A percentile compares a stretch with the other conserved stretches of the same genome.
Conservation (phyloP, 1,140 invertebrate genomes). For the Meteorus sp. region DNA sequence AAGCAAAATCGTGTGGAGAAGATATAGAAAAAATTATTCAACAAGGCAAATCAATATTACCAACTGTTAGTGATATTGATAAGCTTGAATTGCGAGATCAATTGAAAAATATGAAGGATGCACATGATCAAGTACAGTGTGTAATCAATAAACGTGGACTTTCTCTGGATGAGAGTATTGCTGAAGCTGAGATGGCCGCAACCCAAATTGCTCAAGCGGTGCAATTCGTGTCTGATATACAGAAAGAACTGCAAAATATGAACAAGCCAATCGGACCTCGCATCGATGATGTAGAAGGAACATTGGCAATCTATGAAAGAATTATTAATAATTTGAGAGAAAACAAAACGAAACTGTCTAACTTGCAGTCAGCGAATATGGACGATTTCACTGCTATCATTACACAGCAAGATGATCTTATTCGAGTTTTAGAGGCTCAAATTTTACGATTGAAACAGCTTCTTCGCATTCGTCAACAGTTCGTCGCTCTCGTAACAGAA, state of each 20-base stretch:
- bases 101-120: constrained; percentile 75
- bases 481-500: constrained; percentile 80
- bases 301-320: constrained; percentile 76
- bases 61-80: constrained; percentile 81
- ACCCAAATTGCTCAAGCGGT: constrained; percentile 76
- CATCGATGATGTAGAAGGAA: constrained; percentile 80
- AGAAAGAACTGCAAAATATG: constrained; percentile 78
- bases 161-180: constrained; percentile 72
- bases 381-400: constrained; percentile 78
- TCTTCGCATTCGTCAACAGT: constrained; percentile 81
- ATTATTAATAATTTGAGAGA: constrained; percentile 78
- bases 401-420: constrained; percentile 81
- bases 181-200: constrained; percentile 77
- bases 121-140: constrained; percentile 71
- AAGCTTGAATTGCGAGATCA: constrained; percentile 79
- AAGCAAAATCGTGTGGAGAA: constrained; percentile 70
- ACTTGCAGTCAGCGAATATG: constrained; percentile 73
- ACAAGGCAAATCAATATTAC: constrained; percentile 77
- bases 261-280: constrained; percentile 83
- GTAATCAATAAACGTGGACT: constrained; percentile 76
- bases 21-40: constrained; percentile 75
- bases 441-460: constrained; percentile 77
- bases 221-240: constrained; percentile 78
- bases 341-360: constrained; percentile 77
- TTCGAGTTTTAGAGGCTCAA: constrained; percentile 80